Evolutionary conservation across 2,888 invertebrate species (phyloP).

Genomic region (Agonopterix arenella): DNA sequence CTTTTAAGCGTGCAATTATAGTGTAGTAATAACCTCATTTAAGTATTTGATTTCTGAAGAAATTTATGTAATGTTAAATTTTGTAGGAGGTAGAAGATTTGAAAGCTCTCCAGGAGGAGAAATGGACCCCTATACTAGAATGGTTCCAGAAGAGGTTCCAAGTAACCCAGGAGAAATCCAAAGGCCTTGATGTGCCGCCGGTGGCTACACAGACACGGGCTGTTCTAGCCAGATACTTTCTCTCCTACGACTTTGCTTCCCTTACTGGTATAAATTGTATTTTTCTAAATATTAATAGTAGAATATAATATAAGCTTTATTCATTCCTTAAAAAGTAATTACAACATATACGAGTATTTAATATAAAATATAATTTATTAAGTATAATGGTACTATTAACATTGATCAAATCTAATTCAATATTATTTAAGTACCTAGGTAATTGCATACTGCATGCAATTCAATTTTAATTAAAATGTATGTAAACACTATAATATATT

Average conservation of each 20-base stretch:
- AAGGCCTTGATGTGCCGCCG: conserved; percentile 82
- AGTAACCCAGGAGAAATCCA: conserved; percentile 83
- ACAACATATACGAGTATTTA: too few species aligned
- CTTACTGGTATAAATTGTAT: conserved; percentile 84
- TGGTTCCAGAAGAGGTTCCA: conserved; percentile 92
- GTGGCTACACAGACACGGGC: conserved; percentile 81
- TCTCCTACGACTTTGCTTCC: conserved; percentile 88
- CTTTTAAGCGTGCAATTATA: too few species aligned
- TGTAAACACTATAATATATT: too few species aligned
- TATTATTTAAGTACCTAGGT: too few species aligned
- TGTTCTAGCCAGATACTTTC: conserved; percentile 83
- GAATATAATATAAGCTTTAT: too few species aligned
- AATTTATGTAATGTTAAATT: conserved; percentile 1
- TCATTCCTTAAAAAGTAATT: too few species aligned
- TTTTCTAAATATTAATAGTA: neutral
- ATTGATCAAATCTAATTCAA: too few species aligned
- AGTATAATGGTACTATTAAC: too few species aligned
- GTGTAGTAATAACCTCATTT: neutral
- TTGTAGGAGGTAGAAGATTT: conserved; percentile 87
- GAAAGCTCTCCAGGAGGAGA: conserved; percentile 82
- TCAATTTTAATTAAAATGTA: too few species aligned
- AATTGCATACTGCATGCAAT: too few species aligned
- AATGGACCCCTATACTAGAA: conserved; percentile 93
- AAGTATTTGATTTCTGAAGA: neutral
- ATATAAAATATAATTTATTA: too few species aligned